A percentile compares a stretch with the other conserved stretches of the same genome.
phyloP scores from a whole-genome alignment of 2,113 vertebrate species.

The Numenius arquata region DNA sequence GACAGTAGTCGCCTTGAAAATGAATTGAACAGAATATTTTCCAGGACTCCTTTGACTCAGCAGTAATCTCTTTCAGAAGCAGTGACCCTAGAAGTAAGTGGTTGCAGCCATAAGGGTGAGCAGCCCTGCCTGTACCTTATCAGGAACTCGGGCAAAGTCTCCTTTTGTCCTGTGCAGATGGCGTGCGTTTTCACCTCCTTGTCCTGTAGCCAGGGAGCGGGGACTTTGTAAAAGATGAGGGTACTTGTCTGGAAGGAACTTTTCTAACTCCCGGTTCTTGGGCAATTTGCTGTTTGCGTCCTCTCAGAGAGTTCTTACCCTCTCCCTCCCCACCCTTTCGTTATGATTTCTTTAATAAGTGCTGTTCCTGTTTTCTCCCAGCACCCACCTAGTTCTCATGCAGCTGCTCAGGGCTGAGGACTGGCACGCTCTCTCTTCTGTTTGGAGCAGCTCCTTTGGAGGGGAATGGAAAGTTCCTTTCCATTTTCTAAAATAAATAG shows the following conservation, averaged over 20 bases:
- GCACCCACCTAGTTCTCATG: not conserved
- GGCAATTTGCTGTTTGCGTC: not conserved
- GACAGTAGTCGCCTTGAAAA: not conserved
- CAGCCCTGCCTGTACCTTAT: not conserved
- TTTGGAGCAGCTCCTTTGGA: not conserved
- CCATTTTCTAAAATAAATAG: not conserved
- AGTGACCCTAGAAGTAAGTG: not conserved
- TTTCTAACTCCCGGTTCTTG: not conserved
- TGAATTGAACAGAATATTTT: not conserved
- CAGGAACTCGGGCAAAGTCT: not conserved
- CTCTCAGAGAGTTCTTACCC: not conserved
- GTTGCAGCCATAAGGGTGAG: not conserved
- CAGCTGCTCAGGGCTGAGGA: not conserved
- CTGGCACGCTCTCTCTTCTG: not conserved
- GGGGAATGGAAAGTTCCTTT: not conserved
- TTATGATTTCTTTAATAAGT: not conserved
- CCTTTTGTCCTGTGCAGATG: not conserved
- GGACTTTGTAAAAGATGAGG: not conserved
- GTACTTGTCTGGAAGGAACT: not conserved
- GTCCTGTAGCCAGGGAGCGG: rapidly evolving
- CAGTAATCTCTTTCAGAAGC: not conserved
- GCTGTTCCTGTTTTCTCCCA: not conserved
- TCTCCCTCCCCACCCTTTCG: not conserved
- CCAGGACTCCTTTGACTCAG: not conserved
- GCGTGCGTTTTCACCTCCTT: rapidly evolving